A percentile compares a stretch with the other conserved stretches of the same genome.
These are phyloP conservation scores for Phlogophora meticulosa DNA, from an alignment of 2,888 invertebrate genomes.

Conservation along the genomic window DNA sequence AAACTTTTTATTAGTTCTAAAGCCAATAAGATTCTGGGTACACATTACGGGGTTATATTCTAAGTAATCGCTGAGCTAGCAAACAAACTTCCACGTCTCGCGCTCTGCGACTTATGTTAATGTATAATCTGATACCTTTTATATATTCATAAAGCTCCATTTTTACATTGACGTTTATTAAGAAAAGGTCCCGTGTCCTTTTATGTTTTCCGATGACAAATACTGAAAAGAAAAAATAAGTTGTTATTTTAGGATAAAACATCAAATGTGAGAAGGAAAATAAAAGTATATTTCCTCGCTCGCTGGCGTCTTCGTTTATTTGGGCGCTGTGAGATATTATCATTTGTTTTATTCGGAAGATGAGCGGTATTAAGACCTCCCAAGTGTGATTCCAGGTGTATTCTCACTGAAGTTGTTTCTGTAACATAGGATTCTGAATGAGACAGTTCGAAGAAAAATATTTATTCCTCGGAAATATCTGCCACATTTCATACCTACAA, in stretches of 20 bases:
- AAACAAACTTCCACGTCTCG: conserved; percentile 41
- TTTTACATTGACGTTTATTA: conserved; percentile 14
- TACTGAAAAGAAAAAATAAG: conserved; percentile 29
- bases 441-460: background rate
- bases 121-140: conserved; percentile 31
- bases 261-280: conserved; percentile 44
- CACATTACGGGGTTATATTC: background rate
- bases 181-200: conserved; percentile 21
- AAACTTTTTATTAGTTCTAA: conserved; percentile 39
- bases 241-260: conserved; percentile 52
- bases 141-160: conserved; percentile 23
- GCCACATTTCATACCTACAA: background rate
- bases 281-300: conserved; percentile 43
- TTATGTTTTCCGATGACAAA: conserved; percentile 38
- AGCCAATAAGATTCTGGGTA: conserved; percentile 14
- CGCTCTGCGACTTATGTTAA: conserved; percentile 26
- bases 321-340: conserved; percentile 40
- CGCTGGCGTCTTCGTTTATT: conserved; percentile 33
- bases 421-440: conserved; percentile 16
- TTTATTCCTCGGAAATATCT: background rate
- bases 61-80: conserved; percentile 16
- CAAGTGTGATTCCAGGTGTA: conserved; percentile 26
- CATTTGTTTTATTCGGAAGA: conserved; percentile 50
- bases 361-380: conserved; percentile 37
- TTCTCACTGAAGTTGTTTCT: conserved; percentile 11